These are phyloP conservation scores for Altica lythri DNA, from an alignment of 2,888 invertebrate species.

Conservation along the genomic window DNA sequence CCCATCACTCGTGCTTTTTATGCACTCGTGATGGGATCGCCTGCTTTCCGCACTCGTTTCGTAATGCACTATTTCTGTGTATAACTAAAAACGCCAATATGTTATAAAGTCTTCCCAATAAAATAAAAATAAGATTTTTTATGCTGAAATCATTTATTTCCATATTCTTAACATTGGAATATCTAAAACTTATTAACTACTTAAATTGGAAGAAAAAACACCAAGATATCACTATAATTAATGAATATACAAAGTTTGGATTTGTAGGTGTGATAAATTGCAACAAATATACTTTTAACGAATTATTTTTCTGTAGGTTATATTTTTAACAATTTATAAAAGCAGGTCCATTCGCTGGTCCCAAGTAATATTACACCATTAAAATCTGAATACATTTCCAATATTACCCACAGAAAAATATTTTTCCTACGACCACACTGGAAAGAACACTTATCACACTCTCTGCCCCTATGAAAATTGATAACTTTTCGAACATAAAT, in stretches of 20 bases:
- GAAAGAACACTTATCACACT: too few species aligned
- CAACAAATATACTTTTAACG: not conserved
- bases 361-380: not conserved
- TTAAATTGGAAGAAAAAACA: slow-evolving; percentile 55
- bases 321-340: slow-evolving; percentile 8
- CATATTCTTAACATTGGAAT: slow-evolving; percentile 52
- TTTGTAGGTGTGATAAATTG: slow-evolving; percentile 14
- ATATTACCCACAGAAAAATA: not conserved
- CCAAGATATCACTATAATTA: slow-evolving; percentile 52
- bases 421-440: too few species aligned
- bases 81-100: too few species aligned
- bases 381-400: not conserved
- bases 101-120: too few species aligned
- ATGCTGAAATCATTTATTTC: slow-evolving; percentile 55
- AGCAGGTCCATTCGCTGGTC: slow-evolving; percentile 7
- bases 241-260: slow-evolving; percentile 39
- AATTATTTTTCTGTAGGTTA: slow-evolving; percentile 6
- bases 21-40: too few species aligned
- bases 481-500: too few species aligned
- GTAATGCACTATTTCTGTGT: too few species aligned
- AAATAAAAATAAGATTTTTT: too few species aligned
- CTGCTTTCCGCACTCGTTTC: too few species aligned
- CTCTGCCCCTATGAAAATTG: too few species aligned
- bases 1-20: too few species aligned
- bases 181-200: slow-evolving; percentile 52